Evolutionary conservation across 2,888 invertebrate species (phyloP).

Genomic region (Drosophila birchii): DNA sequence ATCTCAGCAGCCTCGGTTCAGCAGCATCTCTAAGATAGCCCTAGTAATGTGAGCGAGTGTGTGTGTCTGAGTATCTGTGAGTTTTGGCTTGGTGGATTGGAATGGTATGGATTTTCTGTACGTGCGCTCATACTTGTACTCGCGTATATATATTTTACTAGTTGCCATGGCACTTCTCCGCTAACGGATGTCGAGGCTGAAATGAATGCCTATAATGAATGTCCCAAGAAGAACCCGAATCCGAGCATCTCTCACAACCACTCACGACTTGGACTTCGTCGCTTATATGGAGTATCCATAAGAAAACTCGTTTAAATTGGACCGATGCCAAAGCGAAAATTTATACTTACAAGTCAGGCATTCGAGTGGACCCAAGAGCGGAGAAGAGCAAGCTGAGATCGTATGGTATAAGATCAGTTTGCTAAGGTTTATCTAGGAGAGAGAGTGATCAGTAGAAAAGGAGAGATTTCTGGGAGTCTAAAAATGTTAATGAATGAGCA

Average conservation of each 20-base stretch:
- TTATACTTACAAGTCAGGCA: conserved; percentile 29
- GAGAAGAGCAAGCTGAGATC: not conserved
- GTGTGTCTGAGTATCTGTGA: conserved; percentile 17
- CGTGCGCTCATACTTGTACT: conserved; percentile 20
- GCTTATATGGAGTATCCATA: conserved; percentile 42
- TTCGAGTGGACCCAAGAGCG: conserved; percentile 27
- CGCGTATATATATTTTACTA: conserved; percentile 35
- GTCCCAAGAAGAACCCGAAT: conserved; percentile 58
- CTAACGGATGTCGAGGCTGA: conserved; percentile 56
- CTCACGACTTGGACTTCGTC: conserved; percentile 19
- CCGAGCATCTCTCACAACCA: conserved; percentile 27
- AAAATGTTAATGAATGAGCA: too few species aligned
- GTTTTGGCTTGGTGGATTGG: conserved; percentile 58
- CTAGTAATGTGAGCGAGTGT: conserved; percentile 25
- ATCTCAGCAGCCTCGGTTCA: conserved; percentile 53
- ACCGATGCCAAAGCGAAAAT: conserved; percentile 35
- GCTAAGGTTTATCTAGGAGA: not conserved
- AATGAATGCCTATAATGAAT: conserved; percentile 46
- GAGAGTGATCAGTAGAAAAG: not conserved
- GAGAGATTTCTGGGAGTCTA: rapidly evolving
- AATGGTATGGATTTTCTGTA: conserved; percentile 56
- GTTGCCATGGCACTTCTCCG: conserved; percentile 55
- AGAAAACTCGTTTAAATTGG: conserved; percentile 67
- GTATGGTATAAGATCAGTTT: too few species aligned
- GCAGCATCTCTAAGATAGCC: conserved; percentile 72